Evolutionary conservation across 2,113 vertebrate species (phyloP), one percentile per base, ranked within the genome.

Genomic region (Ameiurus melas): DNA sequence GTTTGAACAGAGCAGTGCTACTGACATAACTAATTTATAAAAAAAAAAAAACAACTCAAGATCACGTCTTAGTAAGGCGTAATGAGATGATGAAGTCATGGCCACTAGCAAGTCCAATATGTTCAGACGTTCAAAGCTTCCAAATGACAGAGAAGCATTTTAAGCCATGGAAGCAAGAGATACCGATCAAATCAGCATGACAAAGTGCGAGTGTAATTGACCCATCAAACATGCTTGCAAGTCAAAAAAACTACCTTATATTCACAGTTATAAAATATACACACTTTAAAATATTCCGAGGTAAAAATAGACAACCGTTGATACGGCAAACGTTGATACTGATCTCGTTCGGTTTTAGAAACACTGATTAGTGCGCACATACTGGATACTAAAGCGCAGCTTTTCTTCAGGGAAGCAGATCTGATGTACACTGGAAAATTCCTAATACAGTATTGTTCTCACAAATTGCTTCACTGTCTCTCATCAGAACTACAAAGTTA

Each of bases 261-360:
- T 43, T 81, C 86, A 75, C 86, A 75, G 71, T 60, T 62, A 27
- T 79, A 86, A 68, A 87, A 68, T 27, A 68, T 16, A 51, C 33
- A 64, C 30, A 43, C n/a, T 68, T 81, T 2, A 47, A 33, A 79
- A 39, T 2, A 81, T 68, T 25, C 30, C 13, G 68, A 88, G 86
- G 87, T 88, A 84, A 88, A 88, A 75, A 57, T 60, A 30, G 43
- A 77, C 12, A 30, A 81, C 22, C n/a, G 16, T 5, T 68, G n/a
- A 25, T 55, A 70, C 22, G n/a, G 27, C 17, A 70, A 66, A 36
- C 1, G 10, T 12, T 30, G 7, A 16, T n/a, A 51, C 27, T 39
- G n/a, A 12, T 53, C 77, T 58, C 20, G 81, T 53, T 84, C 17
- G 20, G 53, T 19, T 70, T 58, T 14, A 84, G 81, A 43, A 88